Percentiles rank a stretch among this genome's conserved stretches.
Evolutionary conservation across 2,888 invertebrate genomes (phyloP).

Genomic region (Agrochola circellaris): DNA sequence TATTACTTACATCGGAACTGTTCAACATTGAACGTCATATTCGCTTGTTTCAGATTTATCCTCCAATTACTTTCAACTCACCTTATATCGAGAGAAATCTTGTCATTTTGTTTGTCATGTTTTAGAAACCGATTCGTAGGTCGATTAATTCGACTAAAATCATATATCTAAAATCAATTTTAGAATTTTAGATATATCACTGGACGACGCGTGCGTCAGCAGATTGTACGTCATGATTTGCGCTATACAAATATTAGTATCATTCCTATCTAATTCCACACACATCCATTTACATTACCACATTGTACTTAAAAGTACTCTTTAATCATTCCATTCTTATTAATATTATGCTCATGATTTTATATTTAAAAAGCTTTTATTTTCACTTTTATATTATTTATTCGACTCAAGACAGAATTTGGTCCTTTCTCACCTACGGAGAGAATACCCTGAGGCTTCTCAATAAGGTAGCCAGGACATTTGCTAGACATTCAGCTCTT

Average conservation of each 20-base stretch:
- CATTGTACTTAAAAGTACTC: conserved; percentile 33
- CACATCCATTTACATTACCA: conserved; percentile 41
- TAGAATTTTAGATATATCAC: conserved; percentile 29
- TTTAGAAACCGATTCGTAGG: conserved; percentile 30
- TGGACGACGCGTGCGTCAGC: conserved; percentile 8
- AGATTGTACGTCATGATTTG: conserved; percentile 60
- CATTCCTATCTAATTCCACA: conserved; percentile 65
- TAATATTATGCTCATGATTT: conserved; percentile 41
- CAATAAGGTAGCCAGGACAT: conserved; percentile 94
- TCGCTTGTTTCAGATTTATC: conserved; percentile 26
- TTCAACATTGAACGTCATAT: conserved; percentile 24
- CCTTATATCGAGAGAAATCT: conserved; percentile 3
- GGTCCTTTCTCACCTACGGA: conserved; percentile 82
- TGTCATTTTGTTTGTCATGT: conserved; percentile 24
- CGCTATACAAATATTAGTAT: conserved; percentile 63
- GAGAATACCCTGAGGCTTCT: conserved; percentile 95
- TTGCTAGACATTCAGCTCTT: conserved; percentile 95
- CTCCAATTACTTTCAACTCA: conserved; percentile 36
- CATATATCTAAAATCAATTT: conserved; percentile 25
- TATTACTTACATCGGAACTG: conserved; percentile 5
- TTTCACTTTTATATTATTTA: neutral
- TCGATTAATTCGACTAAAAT: conserved; percentile 45
- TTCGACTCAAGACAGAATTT: conserved; percentile 12
- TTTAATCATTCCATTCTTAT: conserved; percentile 9
- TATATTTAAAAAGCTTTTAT: conserved; percentile 1